These are phyloP conservation scores for Galemys pyrenaicus DNA, from an alignment of 2,113 vertebrate species.

Conservation along the genomic window DNA sequence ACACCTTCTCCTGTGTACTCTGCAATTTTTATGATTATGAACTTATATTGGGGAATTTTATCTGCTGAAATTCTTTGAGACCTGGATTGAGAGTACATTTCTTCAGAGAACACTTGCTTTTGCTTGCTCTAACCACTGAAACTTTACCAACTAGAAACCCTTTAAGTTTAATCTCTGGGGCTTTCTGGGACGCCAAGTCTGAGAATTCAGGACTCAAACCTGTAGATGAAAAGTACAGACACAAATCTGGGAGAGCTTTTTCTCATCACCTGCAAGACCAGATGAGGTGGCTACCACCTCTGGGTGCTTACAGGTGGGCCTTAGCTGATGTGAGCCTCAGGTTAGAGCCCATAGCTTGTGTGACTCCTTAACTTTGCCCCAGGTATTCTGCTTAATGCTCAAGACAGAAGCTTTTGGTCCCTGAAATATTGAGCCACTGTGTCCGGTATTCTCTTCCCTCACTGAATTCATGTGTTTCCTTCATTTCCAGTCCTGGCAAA, in stretches of 20 bases:
- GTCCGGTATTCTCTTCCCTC: background rate
- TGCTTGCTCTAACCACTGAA: background rate
- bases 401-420: background rate
- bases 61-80: background rate
- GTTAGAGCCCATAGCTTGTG: background rate
- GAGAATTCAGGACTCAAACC: background rate
- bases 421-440: background rate
- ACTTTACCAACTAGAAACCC: background rate
- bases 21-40: background rate
- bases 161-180: background rate
- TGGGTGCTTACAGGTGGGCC: too few species aligned
- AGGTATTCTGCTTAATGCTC: background rate
- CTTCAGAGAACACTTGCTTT: constrained; percentile 4
- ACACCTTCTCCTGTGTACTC: background rate
- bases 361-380: background rate
- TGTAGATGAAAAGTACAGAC: too few species aligned
- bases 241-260: background rate
- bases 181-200: background rate
- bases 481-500: background rate
- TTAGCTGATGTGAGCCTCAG: background rate
- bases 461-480: background rate
- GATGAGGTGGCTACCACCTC: background rate
- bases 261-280: background rate
- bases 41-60: background rate
- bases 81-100: background rate